Evolutionary conservation across 2,113 vertebrate genomes (phyloP).

Genomic region (Rana temporaria): DNA sequence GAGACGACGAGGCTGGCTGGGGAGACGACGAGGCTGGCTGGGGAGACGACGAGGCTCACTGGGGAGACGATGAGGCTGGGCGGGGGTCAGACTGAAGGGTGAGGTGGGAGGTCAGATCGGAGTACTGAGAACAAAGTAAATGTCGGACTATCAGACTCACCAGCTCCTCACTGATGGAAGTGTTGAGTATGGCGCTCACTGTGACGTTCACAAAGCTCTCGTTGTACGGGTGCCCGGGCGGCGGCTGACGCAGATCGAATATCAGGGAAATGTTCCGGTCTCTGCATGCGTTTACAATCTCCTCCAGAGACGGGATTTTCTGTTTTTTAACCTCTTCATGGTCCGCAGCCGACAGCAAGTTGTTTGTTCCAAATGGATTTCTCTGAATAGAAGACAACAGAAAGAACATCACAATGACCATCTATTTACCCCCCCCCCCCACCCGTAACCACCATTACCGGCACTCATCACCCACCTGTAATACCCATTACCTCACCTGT

Average conservation of each 20-base stretch:
- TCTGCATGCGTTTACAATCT: slow-evolving; percentile 73
- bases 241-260: slow-evolving; percentile 84
- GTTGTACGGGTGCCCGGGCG: slow-evolving; percentile 67
- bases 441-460: too few species aligned
- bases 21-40: too few species aligned
- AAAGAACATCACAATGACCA: too few species aligned
- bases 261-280: slow-evolving; percentile 79
- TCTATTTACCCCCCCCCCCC: too few species aligned
- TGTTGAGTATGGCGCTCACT: slow-evolving; percentile 69
- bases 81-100: too few species aligned
- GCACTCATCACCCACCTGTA: too few species aligned
- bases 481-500: too few species aligned
- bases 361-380: slow-evolving; percentile 77
- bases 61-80: too few species aligned
- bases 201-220: slow-evolving; percentile 71
- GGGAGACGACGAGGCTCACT: too few species aligned
- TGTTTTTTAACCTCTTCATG: slow-evolving; percentile 66
- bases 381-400: slow-evolving; percentile 71
- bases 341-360: slow-evolving; percentile 65
- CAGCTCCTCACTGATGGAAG: slow-evolving; percentile 69
- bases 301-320: slow-evolving; percentile 73
- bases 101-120: too few species aligned
- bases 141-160: slow-evolving; percentile 64
- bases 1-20: too few species aligned
- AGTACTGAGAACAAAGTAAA: neutral